Evolutionary conservation across 2,888 invertebrate genomes (phyloP).

Genomic region (Drosophila subsilvestris): DNA sequence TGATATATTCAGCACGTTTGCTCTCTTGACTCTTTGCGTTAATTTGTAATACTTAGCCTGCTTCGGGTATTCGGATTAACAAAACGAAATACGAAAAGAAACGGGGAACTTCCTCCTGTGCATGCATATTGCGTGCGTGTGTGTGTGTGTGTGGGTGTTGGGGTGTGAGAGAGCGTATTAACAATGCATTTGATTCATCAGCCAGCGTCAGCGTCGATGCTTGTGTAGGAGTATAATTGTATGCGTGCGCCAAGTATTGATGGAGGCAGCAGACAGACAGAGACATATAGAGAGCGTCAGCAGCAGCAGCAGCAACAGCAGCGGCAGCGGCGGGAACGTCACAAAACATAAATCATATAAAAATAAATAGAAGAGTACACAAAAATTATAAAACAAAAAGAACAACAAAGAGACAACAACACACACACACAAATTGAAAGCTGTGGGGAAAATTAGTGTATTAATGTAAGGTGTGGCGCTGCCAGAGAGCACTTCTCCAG

Average conservation of each 20-base stretch:
- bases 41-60: conserved; percentile 59
- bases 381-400: conserved; percentile 56
- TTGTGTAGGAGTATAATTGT: conserved; percentile 2
- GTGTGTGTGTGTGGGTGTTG: conserved; percentile 35
- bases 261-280: conserved; percentile 46
- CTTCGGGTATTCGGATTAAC: conserved; percentile 12
- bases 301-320: conserved; percentile 15
- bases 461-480: neutral
- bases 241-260: conserved; percentile 3
- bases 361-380: conserved; percentile 61
- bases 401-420: conserved; percentile 13
- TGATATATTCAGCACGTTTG: conserved; percentile 14
- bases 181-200: conserved; percentile 65
- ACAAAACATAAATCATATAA: conserved; percentile 72
- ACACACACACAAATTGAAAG: neutral
- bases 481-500: neutral
- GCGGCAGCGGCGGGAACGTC: conserved; percentile 63
- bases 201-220: conserved; percentile 36
- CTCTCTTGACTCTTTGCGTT: conserved; percentile 17
- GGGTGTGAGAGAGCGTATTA: conserved; percentile 41
- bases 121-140: conserved; percentile 27
- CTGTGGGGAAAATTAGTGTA: neutral
- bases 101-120: conserved; percentile 34
- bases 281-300: conserved; percentile 27
- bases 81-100: conserved; percentile 22